These are phyloP conservation scores for Mesochorus sp. DNA, from an alignment of 2,888 invertebrate species.

Conservation along the genomic window DNA sequence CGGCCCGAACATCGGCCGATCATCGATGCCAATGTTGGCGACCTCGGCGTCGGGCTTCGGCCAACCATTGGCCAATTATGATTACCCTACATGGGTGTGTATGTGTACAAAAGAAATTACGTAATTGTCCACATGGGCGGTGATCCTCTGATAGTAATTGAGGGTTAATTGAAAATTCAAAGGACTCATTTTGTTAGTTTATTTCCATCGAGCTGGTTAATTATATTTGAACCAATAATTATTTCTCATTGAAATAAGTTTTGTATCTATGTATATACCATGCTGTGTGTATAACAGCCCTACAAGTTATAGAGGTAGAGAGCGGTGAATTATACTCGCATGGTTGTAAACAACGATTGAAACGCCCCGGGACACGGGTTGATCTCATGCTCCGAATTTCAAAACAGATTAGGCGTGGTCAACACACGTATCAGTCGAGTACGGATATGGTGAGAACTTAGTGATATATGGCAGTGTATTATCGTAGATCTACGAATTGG, in stretches of 20 bases:
- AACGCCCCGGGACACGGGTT: conserved; percentile 2
- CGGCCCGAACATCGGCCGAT: no score
- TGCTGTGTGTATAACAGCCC: background rate
- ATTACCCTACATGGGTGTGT: no score
- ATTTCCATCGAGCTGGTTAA: no score
- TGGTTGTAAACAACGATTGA: conserved; percentile 19
- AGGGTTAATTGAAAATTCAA: no score
- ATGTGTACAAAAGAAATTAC: no score
- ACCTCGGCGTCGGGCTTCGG: no score
- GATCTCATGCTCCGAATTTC: conserved; percentile 20
- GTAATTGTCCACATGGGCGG: no score
- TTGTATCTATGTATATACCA: background rate
- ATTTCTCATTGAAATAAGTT: background rate
- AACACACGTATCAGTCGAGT: conserved; percentile 33
- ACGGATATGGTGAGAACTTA: background rate
- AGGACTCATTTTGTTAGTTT: no score
- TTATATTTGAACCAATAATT: no score
- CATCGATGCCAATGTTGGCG: no score
- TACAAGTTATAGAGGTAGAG: background rate
- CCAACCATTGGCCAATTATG: no score
- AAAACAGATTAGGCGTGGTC: conserved; percentile 46
- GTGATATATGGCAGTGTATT: conserved; percentile 5
- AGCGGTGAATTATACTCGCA: conserved; percentile 25
- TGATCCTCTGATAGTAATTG: no score
- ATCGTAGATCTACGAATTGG: conserved; percentile 12